A percentile compares a stretch with the other conserved stretches of the same genome.
Conservation (phyloP, 2,888 invertebrate genomes). For the Drosophila borborema region DNA sequence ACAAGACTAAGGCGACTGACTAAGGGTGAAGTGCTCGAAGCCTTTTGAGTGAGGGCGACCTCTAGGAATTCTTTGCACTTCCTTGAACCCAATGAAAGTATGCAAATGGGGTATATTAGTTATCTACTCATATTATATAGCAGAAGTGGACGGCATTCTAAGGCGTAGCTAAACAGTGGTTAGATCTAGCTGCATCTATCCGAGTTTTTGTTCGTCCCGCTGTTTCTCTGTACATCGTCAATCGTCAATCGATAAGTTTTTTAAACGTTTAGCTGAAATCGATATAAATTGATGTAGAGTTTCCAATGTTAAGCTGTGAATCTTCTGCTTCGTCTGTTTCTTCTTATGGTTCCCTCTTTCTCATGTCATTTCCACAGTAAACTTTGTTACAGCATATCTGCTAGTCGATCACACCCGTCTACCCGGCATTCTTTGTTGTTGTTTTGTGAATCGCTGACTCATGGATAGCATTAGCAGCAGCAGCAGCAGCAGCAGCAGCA, state of each 20-base stretch:
- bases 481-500: neutral
- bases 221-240: neutral
- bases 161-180: neutral
- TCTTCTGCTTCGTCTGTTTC: too few species aligned
- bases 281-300: neutral
- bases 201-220: too few species aligned
- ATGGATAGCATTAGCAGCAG: constrained; percentile 53
- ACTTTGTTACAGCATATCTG: neutral
- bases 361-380: too few species aligned
- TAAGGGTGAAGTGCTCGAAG: constrained; percentile 1
- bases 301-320: neutral
- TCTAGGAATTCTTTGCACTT: neutral
- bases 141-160: neutral
- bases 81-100: neutral
- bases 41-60: constrained; percentile 1
- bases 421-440: neutral
- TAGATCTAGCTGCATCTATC: neutral
- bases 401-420: neutral
- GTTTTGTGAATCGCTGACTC: constrained; percentile 55
- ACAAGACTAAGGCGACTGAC: constrained; percentile 4
- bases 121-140: too few species aligned
- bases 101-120: neutral
- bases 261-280: neutral
- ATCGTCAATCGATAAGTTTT: neutral
- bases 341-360: too few species aligned